These are phyloP conservation scores for Heliconius hewitsoni DNA, from an alignment of 1,140 invertebrate genomes.

Conservation along the genomic window DNA sequence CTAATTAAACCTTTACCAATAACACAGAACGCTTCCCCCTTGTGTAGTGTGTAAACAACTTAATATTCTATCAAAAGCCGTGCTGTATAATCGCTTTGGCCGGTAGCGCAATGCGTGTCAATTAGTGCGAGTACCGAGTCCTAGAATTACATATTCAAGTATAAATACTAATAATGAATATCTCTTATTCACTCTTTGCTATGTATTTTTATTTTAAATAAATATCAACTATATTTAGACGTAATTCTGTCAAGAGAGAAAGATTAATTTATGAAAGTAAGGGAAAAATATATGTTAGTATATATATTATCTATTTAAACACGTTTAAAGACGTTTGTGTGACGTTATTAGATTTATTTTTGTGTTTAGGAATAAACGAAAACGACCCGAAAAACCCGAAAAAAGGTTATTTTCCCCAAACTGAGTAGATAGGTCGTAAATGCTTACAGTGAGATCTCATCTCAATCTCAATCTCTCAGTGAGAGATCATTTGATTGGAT, in stretches of 20 bases:
- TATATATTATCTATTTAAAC: too few relatives aligned
- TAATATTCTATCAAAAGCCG: constrained; percentile 9
- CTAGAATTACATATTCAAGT: neutral
- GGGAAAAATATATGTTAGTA: too few relatives aligned
- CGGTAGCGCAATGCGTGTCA: constrained; percentile 20
- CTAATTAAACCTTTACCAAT: neutral
- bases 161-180: constrained; percentile 16
- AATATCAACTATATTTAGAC: neutral
- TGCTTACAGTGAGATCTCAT: neutral
- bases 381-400: neutral
- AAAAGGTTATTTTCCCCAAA: neutral
- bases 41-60: constrained; percentile 5
- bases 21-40: neutral
- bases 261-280: too few relatives aligned
- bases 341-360: too few relatives aligned
- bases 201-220: neutral
- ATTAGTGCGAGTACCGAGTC: constrained; percentile 11
- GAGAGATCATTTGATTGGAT: too few relatives aligned
- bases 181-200: constrained; percentile 8
- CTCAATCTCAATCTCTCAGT: too few relatives aligned
- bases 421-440: neutral
- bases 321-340: too few relatives aligned
- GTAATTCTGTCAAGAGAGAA: neutral
- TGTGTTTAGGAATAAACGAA: too few relatives aligned
- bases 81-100: constrained; percentile 12